Base-by-base conservation (phyloP, 2,888 invertebrate genomes). In the Drosophila meridionalis region DNA sequence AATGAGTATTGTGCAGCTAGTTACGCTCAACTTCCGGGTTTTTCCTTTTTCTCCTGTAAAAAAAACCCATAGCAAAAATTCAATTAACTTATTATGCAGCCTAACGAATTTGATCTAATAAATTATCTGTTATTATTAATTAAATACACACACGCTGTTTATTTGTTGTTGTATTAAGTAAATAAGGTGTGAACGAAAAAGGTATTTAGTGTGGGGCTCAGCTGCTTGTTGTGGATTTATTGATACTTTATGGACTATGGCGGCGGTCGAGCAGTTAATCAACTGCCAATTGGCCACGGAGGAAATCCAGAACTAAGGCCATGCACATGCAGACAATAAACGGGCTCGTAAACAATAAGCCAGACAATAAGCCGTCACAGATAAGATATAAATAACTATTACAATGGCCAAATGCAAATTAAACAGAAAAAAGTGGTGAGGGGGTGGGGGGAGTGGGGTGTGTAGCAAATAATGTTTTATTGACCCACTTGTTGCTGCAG, bases 301-400 rank as follows among this genome's bases (percentile, higher is more conserved):
- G 59, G 57, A 67, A 47, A 50, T 42, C 48, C 26, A n/a, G 30
- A 52, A 40, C 30, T 56, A 53, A 32, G 53, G 26, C 42, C 45
- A 56, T 53, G 34, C 62, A 55, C 55, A 20, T 20, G 38, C 55
- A 40, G 7, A 30, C 55, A 80, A 87, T 89, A 83, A 87, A 87
- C 57, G 66, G 66, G 70, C 67, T 62, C 67, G 70, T 78, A 70
- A 76, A 71, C 67, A 79, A 85, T 82, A 87, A 85, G 77, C 48
- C 32, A 55, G 60, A 62, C 62, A 69, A 82, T 78, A 72, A 78
- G 70, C 82, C 69, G 48, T 12, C 38, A n/a, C 53, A 70, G 89
- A 84, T 89, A 89, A 89, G 88, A 64, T 67, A 69, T 28, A 69
- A 28, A 38, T 26, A 42, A 47, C 20, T 34, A 55, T 73, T 57